phyloP scores from a whole-genome alignment of 2,888 invertebrate species.

The Nomada flava region DNA sequence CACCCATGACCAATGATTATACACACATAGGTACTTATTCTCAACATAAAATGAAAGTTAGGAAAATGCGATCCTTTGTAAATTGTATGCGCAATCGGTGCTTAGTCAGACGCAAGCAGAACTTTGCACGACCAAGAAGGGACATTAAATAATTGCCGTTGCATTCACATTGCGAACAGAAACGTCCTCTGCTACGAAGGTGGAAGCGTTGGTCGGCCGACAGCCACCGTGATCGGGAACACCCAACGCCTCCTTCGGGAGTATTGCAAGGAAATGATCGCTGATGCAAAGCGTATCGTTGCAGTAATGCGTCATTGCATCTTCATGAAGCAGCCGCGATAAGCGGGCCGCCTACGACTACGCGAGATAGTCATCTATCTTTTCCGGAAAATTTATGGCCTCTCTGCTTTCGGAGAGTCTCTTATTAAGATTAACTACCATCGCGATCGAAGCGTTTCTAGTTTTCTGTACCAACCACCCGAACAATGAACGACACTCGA shows the following conservation, averaged over 20 bases:
- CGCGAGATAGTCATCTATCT: slow-evolving; percentile 46
- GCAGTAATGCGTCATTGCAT: slow-evolving; percentile 63
- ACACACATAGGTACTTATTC: no score
- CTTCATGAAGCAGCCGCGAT: slow-evolving; percentile 60
- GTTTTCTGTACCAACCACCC: slow-evolving; percentile 1
- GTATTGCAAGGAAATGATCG: slow-evolving; percentile 50
- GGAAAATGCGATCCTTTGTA: background rate
- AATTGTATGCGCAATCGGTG: background rate
- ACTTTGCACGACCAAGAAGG: background rate
- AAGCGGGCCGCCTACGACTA: slow-evolving; percentile 57
- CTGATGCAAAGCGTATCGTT: slow-evolving; percentile 56
- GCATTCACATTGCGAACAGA: background rate
- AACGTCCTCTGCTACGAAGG: slow-evolving; percentile 18
- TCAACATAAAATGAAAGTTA: background rate
- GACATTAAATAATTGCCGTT: slow-evolving; percentile 35
- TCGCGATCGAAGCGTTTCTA: slow-evolving; percentile 11
- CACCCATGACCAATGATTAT: no score
- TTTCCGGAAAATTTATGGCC: slow-evolving; percentile 53
- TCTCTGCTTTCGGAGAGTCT: slow-evolving; percentile 40
- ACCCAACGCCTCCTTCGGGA: slow-evolving; percentile 56
- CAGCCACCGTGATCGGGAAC: slow-evolving; percentile 59
- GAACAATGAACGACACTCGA: background rate
- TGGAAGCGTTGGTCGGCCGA: slow-evolving; percentile 49
- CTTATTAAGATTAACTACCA: slow-evolving; percentile 50
- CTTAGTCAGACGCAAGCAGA: background rate